Conservation (phyloP, 2,888 invertebrate species). For the Megalurothrips usitatus region DNA sequence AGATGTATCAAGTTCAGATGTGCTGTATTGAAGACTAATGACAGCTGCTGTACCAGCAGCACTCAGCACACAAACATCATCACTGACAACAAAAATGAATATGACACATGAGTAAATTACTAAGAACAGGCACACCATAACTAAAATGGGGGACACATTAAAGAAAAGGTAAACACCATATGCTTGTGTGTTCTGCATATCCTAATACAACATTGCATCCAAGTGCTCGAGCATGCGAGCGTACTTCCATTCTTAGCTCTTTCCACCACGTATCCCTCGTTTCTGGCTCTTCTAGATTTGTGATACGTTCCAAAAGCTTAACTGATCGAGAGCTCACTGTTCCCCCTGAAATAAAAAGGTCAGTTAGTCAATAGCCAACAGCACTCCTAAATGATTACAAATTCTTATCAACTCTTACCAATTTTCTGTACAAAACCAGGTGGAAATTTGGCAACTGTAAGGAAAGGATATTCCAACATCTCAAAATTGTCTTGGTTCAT, state of each 20-base stretch:
- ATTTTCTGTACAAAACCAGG: constrained; percentile 82
- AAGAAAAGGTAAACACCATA: constrained; percentile 61
- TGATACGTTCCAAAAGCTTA: constrained; percentile 74
- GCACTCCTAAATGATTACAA: too few species aligned
- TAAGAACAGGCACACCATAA: neutral
- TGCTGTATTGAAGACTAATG: constrained; percentile 46
- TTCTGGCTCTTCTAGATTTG: constrained; percentile 83
- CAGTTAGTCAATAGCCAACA: neutral
- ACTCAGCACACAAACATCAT: constrained; percentile 90
- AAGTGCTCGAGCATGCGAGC: constrained; percentile 86
- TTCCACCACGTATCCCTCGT: constrained; percentile 96
- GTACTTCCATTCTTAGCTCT: constrained; percentile 89
- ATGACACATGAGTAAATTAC: neutral
- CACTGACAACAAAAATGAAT: constrained; percentile 55
- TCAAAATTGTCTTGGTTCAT: constrained; percentile 77
- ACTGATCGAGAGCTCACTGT: constrained; percentile 79
- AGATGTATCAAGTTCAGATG: constrained; percentile 30
- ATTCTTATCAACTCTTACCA: constrained; percentile 52
- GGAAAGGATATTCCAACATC: constrained; percentile 91
- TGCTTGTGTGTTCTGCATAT: constrained; percentile 86
- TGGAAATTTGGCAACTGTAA: constrained; percentile 88
- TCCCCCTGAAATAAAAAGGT: constrained; percentile 54
- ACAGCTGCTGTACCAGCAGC: constrained; percentile 92
- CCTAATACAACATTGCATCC: constrained; percentile 93
- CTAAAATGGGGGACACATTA: neutral